Base-by-base conservation (phyloP, 2,797 vertebrate species). In the Notoglanidium macrostoma region DNA sequence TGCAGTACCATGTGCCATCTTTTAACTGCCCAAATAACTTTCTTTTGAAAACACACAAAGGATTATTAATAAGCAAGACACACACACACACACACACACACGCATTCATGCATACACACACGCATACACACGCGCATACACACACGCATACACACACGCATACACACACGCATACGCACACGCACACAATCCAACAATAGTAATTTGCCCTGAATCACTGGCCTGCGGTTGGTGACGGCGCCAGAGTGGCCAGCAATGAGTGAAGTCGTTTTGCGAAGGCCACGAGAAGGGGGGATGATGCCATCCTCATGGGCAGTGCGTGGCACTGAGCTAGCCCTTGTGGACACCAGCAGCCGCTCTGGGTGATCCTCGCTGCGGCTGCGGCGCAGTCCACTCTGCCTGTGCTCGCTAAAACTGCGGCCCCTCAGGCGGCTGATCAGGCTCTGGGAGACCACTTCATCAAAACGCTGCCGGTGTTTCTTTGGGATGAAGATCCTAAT, bases 401-500 rank as follows among this genome's bases (percentile, higher is more conserved):
- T 96, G 8, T 97, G 96, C 80, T 97, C 94, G 21, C 94, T 95
- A 90, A 96, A 95, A 89, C 97, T 97, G 84, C 97, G 96, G 70
- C 97, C 96, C 79, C 98, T 97, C 72, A 99, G 92, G 26, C 98
- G 97, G 94, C 97, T 97, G 94, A 99, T 96, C 88, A 99, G 95
- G 87, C 97, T 98, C 95, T 99, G 98, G 0, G 97, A 98, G 78
- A 99, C 98, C 90, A 99, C 97, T 91, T 99, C 98, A 54, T 99
- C 98, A 61, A 99, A 99, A 77, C 98, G 97, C 90, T 98, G 97
- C 89, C 98, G 95, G 93, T 99, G 98, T 93, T 99, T 99, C 95
- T 98, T 98, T 89, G 98, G 98, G 94, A 99, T 99, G 95, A 99
- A 99, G 92, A 99, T 99, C 96, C 98, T 99, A 95, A 77, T 54